These are phyloP conservation scores for Luperina nickerlii DNA, from an alignment of 2,888 invertebrate species.

Conservation along the genomic window DNA sequence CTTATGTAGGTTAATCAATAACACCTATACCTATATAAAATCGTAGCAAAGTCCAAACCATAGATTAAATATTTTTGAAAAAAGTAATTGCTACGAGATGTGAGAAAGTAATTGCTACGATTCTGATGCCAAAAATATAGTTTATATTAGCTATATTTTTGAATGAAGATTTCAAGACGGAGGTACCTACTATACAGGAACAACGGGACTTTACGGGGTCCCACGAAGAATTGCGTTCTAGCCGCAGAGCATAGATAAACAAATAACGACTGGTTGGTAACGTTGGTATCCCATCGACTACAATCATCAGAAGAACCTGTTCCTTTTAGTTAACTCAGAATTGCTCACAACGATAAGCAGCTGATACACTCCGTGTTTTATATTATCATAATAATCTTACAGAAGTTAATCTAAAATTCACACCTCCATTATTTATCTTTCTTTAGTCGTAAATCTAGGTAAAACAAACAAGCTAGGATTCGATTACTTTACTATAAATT, in stretches of 20 bases:
- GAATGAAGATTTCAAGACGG: not conserved
- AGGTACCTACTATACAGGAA: not conserved
- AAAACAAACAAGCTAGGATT: constrained; percentile 43
- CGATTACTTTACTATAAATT: constrained; percentile 53
- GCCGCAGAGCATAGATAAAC: constrained; percentile 43
- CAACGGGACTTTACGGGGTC: constrained; percentile 42
- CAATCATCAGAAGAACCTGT: constrained; percentile 62
- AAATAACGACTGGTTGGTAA: constrained; percentile 50
- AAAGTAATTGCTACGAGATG: not conserved
- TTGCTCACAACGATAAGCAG: constrained; percentile 52
- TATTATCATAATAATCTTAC: constrained; percentile 45
- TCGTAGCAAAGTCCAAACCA: not conserved
- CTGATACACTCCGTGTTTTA: constrained; percentile 53
- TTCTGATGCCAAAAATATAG: not conserved
- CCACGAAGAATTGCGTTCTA: constrained; percentile 43
- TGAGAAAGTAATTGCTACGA: no score
- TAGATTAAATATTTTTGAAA: not conserved
- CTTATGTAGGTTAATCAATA: not conserved
- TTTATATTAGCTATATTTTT: not conserved
- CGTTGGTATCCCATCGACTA: constrained; percentile 43
- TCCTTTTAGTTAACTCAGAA: constrained; percentile 57
- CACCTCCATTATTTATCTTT: constrained; percentile 48
- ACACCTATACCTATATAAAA: not conserved
- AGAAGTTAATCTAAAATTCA: constrained; percentile 55
- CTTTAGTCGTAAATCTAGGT: constrained; percentile 34